These are phyloP conservation scores for Tetanocera ferruginea DNA, from an alignment of 2,888 invertebrate species.

Conservation along the genomic window DNA sequence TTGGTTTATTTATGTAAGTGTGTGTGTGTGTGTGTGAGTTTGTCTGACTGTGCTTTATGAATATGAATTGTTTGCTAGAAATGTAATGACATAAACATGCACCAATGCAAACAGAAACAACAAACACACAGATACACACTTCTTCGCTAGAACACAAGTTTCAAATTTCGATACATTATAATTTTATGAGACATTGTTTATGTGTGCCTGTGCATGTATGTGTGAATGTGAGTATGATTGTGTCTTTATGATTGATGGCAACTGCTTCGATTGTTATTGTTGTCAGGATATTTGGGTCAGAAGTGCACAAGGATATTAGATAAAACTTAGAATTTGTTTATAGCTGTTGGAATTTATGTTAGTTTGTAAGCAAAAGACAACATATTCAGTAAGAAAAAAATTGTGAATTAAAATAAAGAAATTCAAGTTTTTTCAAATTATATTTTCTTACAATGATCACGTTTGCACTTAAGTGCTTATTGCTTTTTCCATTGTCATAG, in stretches of 20 bases:
- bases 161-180: constrained; percentile 32
- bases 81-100: neutral
- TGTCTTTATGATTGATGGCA: constrained; percentile 20
- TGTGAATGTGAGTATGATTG: neutral
- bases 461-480: too few relatives aligned
- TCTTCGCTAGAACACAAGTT: neutral
- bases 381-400: too few relatives aligned
- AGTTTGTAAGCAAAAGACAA: too few relatives aligned
- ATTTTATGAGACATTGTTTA: constrained; percentile 29
- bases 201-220: neutral
- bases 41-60: neutral
- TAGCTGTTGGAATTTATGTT: too few relatives aligned
- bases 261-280: constrained; percentile 20
- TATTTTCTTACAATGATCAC: too few relatives aligned
- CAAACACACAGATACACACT: neutral
- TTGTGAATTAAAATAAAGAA: too few relatives aligned
- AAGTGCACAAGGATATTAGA: constrained; percentile 11
- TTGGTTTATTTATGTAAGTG: neutral
- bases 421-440: too few relatives aligned
- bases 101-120: neutral
- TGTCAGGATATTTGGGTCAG: constrained; percentile 21
- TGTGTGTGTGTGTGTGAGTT: neutral
- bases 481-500: too few relatives aligned
- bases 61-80: neutral
- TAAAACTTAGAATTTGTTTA: too few relatives aligned